Evolutionary conservation across 2,888 invertebrate species (phyloP).

Genomic region (Synergus laeviventris): DNA sequence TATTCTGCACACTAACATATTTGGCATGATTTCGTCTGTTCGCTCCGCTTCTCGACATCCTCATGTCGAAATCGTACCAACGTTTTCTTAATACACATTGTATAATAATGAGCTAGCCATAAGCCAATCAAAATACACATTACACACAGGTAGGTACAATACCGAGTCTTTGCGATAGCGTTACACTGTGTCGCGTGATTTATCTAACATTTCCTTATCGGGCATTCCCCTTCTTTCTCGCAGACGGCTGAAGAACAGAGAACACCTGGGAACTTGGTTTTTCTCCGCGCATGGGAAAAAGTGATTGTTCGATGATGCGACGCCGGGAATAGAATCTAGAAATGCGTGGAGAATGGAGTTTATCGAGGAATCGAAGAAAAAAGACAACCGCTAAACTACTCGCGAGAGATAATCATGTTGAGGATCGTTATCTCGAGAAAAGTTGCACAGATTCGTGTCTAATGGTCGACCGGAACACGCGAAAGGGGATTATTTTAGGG

Average conservation of each 20-base stretch:
- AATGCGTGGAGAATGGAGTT: slow-evolving; percentile 18
- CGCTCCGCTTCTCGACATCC: not conserved
- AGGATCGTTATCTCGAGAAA: slow-evolving; percentile 13
- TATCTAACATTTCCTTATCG: slow-evolving; percentile 72
- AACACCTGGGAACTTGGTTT: slow-evolving; percentile 24
- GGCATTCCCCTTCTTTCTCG: slow-evolving; percentile 53
- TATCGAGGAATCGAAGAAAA: slow-evolving; percentile 8
- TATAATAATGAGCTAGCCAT: slow-evolving; percentile 1
- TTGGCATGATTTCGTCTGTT: not conserved
- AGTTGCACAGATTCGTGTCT: not conserved
- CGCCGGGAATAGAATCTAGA: slow-evolving; percentile 48
- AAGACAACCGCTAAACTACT: slow-evolving; percentile 12
- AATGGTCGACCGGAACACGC: slow-evolving; percentile 23
- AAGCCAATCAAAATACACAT: not conserved
- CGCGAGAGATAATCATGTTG: not conserved
- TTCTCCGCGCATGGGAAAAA: slow-evolving; percentile 47
- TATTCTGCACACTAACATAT: too few relatives aligned
- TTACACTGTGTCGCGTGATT: slow-evolving; percentile 61
- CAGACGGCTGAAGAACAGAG: not conserved
- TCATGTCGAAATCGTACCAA: not conserved
- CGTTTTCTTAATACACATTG: not conserved
- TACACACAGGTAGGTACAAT: slow-evolving; percentile 42
- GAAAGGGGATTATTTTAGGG: slow-evolving; percentile 27
- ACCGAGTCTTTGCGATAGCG: slow-evolving; percentile 35
- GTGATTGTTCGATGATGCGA: slow-evolving; percentile 52